Conservation (phyloP, 2,888 invertebrate species). For the Meta bourneti region DNA sequence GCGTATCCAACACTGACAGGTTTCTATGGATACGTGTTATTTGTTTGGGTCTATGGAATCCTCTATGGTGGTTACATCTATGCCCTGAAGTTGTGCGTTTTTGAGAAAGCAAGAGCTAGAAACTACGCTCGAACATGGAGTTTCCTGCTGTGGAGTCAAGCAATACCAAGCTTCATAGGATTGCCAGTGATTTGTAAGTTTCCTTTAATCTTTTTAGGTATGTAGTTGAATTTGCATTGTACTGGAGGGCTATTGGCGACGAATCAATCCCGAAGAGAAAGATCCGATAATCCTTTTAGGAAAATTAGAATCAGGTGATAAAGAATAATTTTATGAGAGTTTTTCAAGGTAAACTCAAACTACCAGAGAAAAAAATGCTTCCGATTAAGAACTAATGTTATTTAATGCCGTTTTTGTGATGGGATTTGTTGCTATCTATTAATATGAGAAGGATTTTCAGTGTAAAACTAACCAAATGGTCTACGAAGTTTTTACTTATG, state of each 20-base stretch:
- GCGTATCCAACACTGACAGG: slow-evolving; percentile 90
- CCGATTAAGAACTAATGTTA: too few species aligned
- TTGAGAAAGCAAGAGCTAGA: slow-evolving; percentile 90
- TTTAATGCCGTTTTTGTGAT: too few species aligned
- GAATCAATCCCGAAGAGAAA: background rate
- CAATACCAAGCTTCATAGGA: slow-evolving; percentile 91
- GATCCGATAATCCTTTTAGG: background rate
- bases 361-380: too few species aligned
- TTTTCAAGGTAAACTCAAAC: too few species aligned
- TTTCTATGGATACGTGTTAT: slow-evolving; percentile 85
- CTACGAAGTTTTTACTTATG: too few species aligned
- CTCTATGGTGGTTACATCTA: slow-evolving; percentile 94
- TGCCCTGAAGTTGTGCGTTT: slow-evolving; percentile 92
- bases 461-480: too few species aligned
- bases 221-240: background rate
- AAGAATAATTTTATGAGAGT: background rate
- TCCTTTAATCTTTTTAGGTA: background rate
- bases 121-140: slow-evolving; percentile 94
- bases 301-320: background rate
- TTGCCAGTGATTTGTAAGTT: slow-evolving; percentile 88
- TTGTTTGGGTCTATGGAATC: slow-evolving; percentile 84
- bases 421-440: too few species aligned
- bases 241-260: background rate
- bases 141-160: slow-evolving; percentile 92
- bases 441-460: too few species aligned